Conservation (phyloP, 2,113 vertebrate genomes). For the Reinhardtius hippoglossoides region DNA sequence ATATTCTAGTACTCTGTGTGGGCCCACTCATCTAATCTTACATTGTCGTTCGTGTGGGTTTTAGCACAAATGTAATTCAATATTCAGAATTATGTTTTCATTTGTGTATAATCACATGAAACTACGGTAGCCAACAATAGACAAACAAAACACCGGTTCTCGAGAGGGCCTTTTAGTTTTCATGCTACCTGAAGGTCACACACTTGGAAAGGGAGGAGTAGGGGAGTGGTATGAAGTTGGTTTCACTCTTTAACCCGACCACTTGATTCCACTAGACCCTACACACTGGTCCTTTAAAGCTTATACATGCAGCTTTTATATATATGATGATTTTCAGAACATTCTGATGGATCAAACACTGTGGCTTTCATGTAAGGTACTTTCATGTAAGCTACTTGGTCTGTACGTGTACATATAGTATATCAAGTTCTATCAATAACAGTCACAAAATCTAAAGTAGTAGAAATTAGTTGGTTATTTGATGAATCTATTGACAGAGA, state of each 20-base stretch:
- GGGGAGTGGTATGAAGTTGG: too few relatives aligned
- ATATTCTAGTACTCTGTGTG: constrained; percentile 5
- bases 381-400: too few relatives aligned
- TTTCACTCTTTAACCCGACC: background rate
- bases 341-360: too few relatives aligned
- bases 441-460: background rate
- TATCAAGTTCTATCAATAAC: too few relatives aligned
- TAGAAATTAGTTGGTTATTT: background rate
- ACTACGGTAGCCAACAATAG: too few relatives aligned
- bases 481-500: too few relatives aligned
- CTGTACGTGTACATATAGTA: background rate
- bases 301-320: background rate
- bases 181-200: too few relatives aligned
- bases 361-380: too few relatives aligned
- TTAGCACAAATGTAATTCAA: background rate
- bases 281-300: background rate
- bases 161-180: too few relatives aligned
- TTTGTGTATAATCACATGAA: background rate
- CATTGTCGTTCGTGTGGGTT: background rate
- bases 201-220: too few relatives aligned
- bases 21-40: constrained; percentile 3
- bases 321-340: too few relatives aligned
- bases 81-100: background rate
- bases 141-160: too few relatives aligned
- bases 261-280: background rate